Evolutionary conservation across 35 echinoderm and acorn worm genomes (phyloP), one percentile per base, ranked within the genome.

Genomic region (Stichopus chloronotus): DNA sequence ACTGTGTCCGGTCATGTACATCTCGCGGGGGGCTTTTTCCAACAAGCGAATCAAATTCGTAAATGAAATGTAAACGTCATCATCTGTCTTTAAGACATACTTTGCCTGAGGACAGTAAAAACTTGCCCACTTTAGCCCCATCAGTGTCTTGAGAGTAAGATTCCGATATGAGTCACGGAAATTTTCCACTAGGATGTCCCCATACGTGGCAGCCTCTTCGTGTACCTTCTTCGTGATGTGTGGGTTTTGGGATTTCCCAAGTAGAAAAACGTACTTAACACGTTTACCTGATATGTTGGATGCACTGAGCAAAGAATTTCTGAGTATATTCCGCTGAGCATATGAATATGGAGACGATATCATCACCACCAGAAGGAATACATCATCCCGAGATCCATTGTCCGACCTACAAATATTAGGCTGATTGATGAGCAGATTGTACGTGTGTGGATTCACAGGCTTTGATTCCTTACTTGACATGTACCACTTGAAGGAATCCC

Each of bases 361-460:
- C 9, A 98, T 69, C 13, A 95, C 21, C 7, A 95, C 92, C 9
- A 98, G 72, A 20, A 98, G 59, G 63, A 98, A 98, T 6, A 98
- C 93, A 8, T 78, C 85, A 52, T 53, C 4, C 54, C 56, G 17
- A 58, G 30, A 59, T 14, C 54, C 25, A 6, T 76, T 74, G 30
- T 43, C 3, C 59, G 43, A 11, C 17, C 71, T 43, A 52, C 95
- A 96, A 11, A 58, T 57, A 19, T 25, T 17, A n/a, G 95, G 95
- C 76, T 96, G 86, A 71, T 96, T 93, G 52, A 96, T 90, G 14
- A 90, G 5, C 21, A 93, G 54, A 23, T 86, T 61, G 68, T 72
- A 96, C 9, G 63, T 74, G 57, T 94, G 92, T 17, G 86, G 92
- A 78, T 96, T 90, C 14, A 94, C 65, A 25, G 69, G 21, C 52